Base-by-base conservation (phyloP, 1,140 invertebrate species). In the Zophobas morio region DNA sequence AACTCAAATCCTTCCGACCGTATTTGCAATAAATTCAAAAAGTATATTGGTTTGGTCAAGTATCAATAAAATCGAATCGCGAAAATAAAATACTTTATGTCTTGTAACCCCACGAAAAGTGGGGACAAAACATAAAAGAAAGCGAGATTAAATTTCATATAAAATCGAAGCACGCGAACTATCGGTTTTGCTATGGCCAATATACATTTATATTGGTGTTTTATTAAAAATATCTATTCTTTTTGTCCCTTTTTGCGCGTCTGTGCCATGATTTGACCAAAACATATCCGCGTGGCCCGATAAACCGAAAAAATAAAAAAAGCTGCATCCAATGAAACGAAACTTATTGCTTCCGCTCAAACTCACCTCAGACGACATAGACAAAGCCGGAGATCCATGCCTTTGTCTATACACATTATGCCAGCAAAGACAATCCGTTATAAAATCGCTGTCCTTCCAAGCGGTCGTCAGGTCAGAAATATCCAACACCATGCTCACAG, bases 391-490 rank as follows among this genome's bases (percentile, higher is more conserved):
- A 1, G 92, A 92, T 46, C 90, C 90, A 83, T 95, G 94, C 66
- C 93, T 86, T 83, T 93, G 92, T 35, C 94, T 87, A 86, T 94
- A 94, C 39, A 93, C 91, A 82, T 95, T 95, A 84, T 94, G 93
- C 93, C 93, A 94, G 84, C 93, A 93, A 5, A 95, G 87, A 81
- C 93, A 94, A 85, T 94, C 93, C 0, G 92, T 92, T 74, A 94
- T 94, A 85, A 95, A 95, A 86, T 94, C 93, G 80, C 92, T 93
- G 83, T 94, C 92, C 78, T 92, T 89, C 93, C 93, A 94, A 8
- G 92, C 92, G 1, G 92, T 93, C 63, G 90, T 89, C 74, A 91
- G 87, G 80, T 93, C 92, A 77, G 90, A 91, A 84, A 90, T 89
- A 81, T 93, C 92, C 79, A 92, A 88, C 32, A 92, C 88, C 88